Evolutionary conservation across 2,113 vertebrate species (phyloP), one percentile per base, ranked within the genome.

Genomic region (Chionis minor): DNA sequence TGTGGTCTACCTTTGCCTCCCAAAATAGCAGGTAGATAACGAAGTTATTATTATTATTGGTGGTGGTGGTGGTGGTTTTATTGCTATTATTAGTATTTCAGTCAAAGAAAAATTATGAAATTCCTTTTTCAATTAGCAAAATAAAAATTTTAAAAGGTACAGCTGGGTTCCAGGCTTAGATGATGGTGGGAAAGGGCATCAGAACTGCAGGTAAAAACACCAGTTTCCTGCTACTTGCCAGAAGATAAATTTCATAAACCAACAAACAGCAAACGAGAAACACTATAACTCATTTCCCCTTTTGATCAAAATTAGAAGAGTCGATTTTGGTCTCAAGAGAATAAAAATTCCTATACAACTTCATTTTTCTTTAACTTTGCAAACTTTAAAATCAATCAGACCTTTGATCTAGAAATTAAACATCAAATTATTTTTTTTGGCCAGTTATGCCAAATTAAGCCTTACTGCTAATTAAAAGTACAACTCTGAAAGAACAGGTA

Each of bases 401-500:
- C 22, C 4, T 81, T 47, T 59, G 16, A 95, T 54, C 18, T 13
- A 77, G 32, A 66, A 77, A 66, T 70, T 45, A 62, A 73, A 30
- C 8, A 26, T 26, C 10, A 38, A 38, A 38, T 66, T 8, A 5
- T 38, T 33, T 40, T 38, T 70, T 89, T 82, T 67, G 11, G 18
- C 26, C 15, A 77, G 4, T 79, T 81, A 65, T 24, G 7, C 40
- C 27, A 91, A 78, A 38, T 80, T 89, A 82, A 88, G 42, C 14
- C 23, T 90, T 72, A 58, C 20, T 44, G 56, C 10, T 58, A 90
- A 90, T 35, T 78, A 84, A 94, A 92, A 81, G n/a, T 80, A 40
- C 62, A 95, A 62, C 45, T 91, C 78, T 47, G 44, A 90, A 93
- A 88, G 9, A 14, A 63, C 55, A 71, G 17, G 11, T 26, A 92